These are phyloP conservation scores for Trichogramma dendrolimi DNA, from an alignment of 2,888 invertebrate species.

Conservation along the genomic window DNA sequence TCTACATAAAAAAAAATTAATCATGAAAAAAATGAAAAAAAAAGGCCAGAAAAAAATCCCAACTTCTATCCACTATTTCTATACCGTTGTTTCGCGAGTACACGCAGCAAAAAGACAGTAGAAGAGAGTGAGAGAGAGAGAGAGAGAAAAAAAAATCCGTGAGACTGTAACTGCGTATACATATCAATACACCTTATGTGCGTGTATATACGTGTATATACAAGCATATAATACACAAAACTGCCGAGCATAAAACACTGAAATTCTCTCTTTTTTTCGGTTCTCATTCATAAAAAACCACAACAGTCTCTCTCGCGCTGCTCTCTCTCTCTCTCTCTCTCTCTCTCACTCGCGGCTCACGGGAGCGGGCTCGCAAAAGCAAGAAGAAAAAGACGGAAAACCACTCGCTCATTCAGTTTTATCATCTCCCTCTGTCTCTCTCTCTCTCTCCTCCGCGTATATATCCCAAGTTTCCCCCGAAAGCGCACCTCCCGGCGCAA, in stretches of 20 bases:
- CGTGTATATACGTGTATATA: no score
- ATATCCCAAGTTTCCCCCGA: constrained; percentile 13
- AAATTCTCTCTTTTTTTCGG: not conserved
- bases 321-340: not conserved
- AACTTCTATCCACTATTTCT: constrained; percentile 1
- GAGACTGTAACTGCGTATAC: no score
- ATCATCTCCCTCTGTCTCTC: constrained; percentile 12
- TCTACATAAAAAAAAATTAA: not conserved
- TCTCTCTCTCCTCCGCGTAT: no score
- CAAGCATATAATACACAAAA: not conserved
- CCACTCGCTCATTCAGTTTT: constrained; percentile 26
- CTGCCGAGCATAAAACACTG: not conserved
- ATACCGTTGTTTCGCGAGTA: not conserved
- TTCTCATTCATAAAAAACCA: not conserved
- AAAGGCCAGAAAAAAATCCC: constrained; percentile 2
- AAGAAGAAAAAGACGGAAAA: constrained; percentile 26
- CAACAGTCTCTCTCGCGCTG: not conserved
- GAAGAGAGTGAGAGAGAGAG: no score
- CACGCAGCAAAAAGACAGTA: no score
- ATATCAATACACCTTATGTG: no score
- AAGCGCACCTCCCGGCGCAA: constrained; percentile 4
- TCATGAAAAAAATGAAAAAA: constrained; percentile 1
- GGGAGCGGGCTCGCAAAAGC: constrained; percentile 13
- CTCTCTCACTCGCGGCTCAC: constrained; percentile 8
- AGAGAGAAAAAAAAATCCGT: no score